Evolutionary conservation across 2,888 invertebrate genomes (phyloP).

Genomic region (Epirrita christyi): DNA sequence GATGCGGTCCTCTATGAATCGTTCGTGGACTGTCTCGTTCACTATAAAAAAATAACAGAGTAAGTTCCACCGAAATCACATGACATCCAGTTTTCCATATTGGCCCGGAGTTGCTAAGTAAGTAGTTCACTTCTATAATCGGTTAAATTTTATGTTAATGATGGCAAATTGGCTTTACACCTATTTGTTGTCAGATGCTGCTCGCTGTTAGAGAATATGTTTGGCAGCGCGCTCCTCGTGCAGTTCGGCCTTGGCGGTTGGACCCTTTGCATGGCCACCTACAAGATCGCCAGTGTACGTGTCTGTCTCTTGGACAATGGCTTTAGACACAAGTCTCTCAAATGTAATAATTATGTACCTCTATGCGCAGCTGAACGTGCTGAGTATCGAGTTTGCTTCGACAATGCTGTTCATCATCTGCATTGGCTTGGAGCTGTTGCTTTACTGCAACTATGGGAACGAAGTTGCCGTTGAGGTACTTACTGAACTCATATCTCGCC

Average conservation of each 20-base stretch:
- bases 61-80: slow-evolving; percentile 35
- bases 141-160: too few relatives aligned
- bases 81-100: too few relatives aligned
- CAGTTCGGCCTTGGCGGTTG: slow-evolving; percentile 75
- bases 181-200: slow-evolving; percentile 1
- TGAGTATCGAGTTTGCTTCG: slow-evolving; percentile 77
- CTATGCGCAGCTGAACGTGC: slow-evolving; percentile 52
- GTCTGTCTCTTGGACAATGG: slow-evolving; percentile 6
- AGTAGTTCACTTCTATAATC: too few relatives aligned
- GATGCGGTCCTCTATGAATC: slow-evolving; percentile 45
- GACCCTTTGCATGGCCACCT: slow-evolving; percentile 78
- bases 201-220: slow-evolving; percentile 52
- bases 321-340: too few relatives aligned
- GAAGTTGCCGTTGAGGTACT: slow-evolving; percentile 80
- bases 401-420: slow-evolving; percentile 82
- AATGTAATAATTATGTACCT: background rate
- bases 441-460: slow-evolving; percentile 85
- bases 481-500: background rate
- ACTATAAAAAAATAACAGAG: slow-evolving; percentile 61
- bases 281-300: slow-evolving; percentile 72
- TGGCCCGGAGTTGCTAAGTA: too few relatives aligned
- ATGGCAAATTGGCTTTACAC: too few relatives aligned
- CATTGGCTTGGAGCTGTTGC: slow-evolving; percentile 81
- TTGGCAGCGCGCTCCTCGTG: slow-evolving; percentile 64
- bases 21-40: slow-evolving; percentile 54